Evolutionary conservation across 2,113 vertebrate species (phyloP).

Genomic region (Bettongia penicillata): DNA sequence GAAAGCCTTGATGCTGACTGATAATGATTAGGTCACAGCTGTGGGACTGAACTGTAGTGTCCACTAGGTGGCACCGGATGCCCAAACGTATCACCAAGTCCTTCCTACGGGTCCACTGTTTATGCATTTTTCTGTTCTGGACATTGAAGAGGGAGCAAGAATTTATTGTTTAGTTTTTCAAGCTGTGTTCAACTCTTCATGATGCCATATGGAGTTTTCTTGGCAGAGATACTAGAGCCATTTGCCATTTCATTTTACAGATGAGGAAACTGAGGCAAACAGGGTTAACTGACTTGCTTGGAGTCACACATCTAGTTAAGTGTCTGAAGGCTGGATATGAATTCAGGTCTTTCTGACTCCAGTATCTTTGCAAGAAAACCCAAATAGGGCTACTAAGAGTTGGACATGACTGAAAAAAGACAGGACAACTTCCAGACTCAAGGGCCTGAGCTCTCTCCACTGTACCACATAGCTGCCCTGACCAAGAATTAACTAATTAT

Average conservation of each 20-base stretch:
- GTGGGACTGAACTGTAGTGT: background rate
- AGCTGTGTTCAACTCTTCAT: background rate
- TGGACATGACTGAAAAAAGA: too few species aligned
- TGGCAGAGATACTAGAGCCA: background rate
- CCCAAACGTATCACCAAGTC: background rate
- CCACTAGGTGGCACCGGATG: constrained; percentile 54
- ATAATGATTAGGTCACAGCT: background rate
- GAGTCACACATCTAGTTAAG: background rate
- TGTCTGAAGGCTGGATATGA: background rate
- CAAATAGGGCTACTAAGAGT: too few species aligned
- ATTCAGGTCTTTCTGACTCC: background rate
- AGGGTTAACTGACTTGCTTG: background rate
- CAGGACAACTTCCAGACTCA: background rate
- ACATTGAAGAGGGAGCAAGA: background rate
- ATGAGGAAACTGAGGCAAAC: background rate
- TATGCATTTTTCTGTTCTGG: too few species aligned
- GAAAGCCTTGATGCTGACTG: background rate
- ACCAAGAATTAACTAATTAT: background rate
- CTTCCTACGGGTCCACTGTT: background rate
- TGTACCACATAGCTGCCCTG: background rate
- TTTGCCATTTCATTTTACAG: background rate
- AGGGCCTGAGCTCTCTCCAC: too few species aligned
- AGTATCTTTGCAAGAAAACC: too few species aligned
- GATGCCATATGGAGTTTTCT: background rate
- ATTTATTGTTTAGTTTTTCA: background rate